Percentiles rank a stretch among this genome's conserved stretches.
Evolutionary conservation across 2,888 invertebrate genomes (phyloP).

Genomic region (Stomorhina lunata): DNA sequence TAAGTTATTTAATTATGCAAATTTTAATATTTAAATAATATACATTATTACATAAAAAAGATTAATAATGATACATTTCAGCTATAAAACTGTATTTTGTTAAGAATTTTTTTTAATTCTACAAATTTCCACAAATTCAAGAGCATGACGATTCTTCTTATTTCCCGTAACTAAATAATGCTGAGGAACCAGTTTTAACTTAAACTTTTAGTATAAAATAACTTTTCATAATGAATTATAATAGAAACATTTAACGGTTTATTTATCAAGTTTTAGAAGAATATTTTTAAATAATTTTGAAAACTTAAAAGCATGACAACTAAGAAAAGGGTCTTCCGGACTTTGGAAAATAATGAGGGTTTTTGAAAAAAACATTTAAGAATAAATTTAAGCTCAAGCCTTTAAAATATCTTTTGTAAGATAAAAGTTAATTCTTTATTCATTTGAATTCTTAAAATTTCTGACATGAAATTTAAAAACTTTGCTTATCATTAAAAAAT

Average conservation of each 20-base stretch:
- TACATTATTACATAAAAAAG: no score
- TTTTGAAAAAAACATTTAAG: no score
- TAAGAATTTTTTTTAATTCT: no score
- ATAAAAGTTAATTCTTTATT: no score
- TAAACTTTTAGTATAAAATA: background rate
- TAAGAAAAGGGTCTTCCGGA: background rate
- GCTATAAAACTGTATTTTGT: no score
- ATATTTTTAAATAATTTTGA: background rate
- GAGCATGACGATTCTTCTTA: conserved; percentile 1
- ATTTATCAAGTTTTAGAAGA: background rate
- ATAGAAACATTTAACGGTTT: background rate
- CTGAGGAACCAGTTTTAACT: background rate
- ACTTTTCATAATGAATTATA: background rate
- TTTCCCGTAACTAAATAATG: background rate
- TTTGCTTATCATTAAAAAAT: background rate
- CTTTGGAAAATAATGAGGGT: no score
- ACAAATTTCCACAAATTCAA: background rate
- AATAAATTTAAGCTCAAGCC: no score
- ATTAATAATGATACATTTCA: no score
- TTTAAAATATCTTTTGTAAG: no score
- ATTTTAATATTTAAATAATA: no score
- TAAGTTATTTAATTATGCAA: no score
- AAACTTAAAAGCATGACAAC: background rate
- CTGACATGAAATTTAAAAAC: background rate
- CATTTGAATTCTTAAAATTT: background rate